Base-by-base conservation (phyloP, 2,888 invertebrate species). In the Cephus spinipes region DNA sequence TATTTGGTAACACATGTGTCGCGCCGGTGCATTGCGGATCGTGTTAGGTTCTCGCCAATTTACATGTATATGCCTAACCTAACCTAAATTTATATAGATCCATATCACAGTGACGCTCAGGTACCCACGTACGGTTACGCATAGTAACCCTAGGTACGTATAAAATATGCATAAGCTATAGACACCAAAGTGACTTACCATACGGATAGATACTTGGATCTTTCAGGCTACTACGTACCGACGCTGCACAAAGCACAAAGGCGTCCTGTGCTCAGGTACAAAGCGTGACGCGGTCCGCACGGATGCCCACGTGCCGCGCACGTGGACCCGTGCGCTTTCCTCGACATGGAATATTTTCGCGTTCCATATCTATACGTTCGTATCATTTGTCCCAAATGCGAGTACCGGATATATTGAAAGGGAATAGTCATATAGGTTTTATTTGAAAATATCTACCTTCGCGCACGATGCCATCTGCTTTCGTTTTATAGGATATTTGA, bases 231-330 rank as follows among this genome's bases (percentile, higher is more conserved):
- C 31, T 9, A 3, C 12, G 9, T 33, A 12, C 4, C 4, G 31
- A 12, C 23, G 9, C 55, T 55, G 55, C 55, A 55, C 55, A 71
- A 36, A 34, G 36, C 74, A 74, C 34, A 73, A 73, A 73, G 73
- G 73, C 35, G 34, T 11, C 15, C 74, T n/a, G 11, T n/a, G 33
- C 35, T 33, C 11, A 74, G 23, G 35, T n/a, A 36, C 74, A 74
- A 74, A 74, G 74, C 11, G 30, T 74, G 36, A 74, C 12, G 30
- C 74, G 35, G 35, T 74, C 36, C 74, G 74, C 74, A 36, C 74
- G 74, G 23, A 74, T 35, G 74, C 23, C 12, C 74, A 23, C 9
- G 33, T 36, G 74, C 74, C 9, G 35, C 35, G 15, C 74, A 74
- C 33, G 36, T 35, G 34, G 35, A 34, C 74, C 35, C 35, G 35